These are phyloP conservation scores for Uria lomvia DNA, from an alignment of 2,113 vertebrate genomes.

Conservation along the genomic window DNA sequence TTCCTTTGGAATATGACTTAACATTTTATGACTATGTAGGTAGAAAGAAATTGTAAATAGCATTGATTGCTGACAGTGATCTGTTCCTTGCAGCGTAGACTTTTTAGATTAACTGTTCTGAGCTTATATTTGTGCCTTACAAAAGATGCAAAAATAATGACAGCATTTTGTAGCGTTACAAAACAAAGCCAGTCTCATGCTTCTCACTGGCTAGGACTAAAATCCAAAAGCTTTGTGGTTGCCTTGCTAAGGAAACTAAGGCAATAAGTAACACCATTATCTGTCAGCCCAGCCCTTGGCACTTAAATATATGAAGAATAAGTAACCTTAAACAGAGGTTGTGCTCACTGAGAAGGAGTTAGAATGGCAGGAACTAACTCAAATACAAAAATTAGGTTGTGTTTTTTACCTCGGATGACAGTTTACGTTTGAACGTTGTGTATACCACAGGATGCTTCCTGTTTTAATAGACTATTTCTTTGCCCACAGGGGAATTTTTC, in stretches of 20 bases:
- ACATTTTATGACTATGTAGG: not conserved
- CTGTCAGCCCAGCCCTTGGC: not conserved
- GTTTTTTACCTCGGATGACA: not conserved
- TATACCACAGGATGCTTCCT: not conserved
- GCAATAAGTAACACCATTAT: not conserved
- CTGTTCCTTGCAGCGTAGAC: not conserved
- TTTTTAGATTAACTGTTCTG: not conserved
- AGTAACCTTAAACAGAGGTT: not conserved
- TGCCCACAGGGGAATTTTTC: not conserved
- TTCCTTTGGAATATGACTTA: not conserved
- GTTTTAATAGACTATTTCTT: not conserved
- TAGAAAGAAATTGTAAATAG: not conserved
- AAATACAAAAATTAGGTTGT: not conserved
- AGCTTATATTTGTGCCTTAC: not conserved
- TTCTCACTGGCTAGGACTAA: not conserved
- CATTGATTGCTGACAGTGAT: not conserved
- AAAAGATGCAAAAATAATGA: not conserved
- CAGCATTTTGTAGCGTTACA: not conserved
- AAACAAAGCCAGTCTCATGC: not conserved
- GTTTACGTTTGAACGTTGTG: not conserved
- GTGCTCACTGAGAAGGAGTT: not conserved
- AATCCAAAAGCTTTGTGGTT: not conserved
- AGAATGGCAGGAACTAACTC: not conserved
- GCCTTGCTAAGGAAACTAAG: not conserved
- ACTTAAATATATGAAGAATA: not conserved